Base-by-base conservation (phyloP, 2,888 invertebrate species). In the Amphiduros pacificus region DNA sequence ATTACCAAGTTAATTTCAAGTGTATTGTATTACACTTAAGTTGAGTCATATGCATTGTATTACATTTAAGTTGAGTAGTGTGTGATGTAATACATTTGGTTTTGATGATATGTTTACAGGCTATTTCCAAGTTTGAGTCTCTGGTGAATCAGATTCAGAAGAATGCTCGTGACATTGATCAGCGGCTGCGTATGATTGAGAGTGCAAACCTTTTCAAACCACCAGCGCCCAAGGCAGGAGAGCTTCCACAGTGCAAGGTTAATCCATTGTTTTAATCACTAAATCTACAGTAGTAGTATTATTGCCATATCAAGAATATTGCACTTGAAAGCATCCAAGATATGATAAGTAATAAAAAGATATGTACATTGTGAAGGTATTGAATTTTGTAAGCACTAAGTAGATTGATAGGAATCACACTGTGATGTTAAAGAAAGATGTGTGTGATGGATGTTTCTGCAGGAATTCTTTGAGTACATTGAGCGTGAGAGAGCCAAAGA, bases 381-480 rank as follows among this genome's bases (percentile, higher is more conserved):
- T n/a, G n/a, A n/a, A n/a, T n/a, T n/a, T n/a, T n/a, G n/a, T n/a
- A n/a, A n/a, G n/a, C n/a, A n/a, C n/a, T n/a, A n/a, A n/a, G n/a
- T n/a, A n/a, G n/a, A n/a, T n/a, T n/a, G n/a, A n/a, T n/a, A n/a
- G n/a, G n/a, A n/a, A n/a, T n/a, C n/a, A n/a, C n/a, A n/a, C n/a
- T n/a, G n/a, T n/a, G n/a, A n/a, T n/a, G n/a, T n/a, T n/a, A n/a
- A n/a, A n/a, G n/a, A n/a, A n/a, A n/a, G n/a, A n/a, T n/a, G n/a
- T n/a, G n/a, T n/a, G n/a, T n/a, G n/a, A n/a, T n/a, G n/a, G n/a
- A n/a, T 20, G 54, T 28, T 32, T 28, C 29, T 36, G 22, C 52
- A 89, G 88, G 86, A 87, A 22, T 94, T 89, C 78, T 93, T 93
- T 79, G 86, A 87, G 55, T 86, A 88, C 67, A 85, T 94, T 65